Conservation (phyloP, 2,888 invertebrate species). For the Rhodophaea formosa region DNA sequence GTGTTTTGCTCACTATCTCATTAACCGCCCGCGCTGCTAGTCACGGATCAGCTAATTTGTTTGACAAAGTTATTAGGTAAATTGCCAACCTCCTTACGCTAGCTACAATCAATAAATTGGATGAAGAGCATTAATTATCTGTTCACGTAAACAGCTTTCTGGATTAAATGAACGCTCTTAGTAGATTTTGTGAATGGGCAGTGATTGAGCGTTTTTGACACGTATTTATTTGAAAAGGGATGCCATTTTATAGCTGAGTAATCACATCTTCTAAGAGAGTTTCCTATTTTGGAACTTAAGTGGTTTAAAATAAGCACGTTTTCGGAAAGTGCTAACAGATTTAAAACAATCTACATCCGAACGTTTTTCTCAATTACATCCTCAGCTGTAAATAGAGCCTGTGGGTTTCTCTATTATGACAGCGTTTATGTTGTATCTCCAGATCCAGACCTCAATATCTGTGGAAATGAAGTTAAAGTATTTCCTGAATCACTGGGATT, state of each 20-base stretch:
- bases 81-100: slow-evolving; percentile 10
- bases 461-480: no score
- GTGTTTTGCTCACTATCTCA: not conserved
- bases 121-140: slow-evolving; percentile 15
- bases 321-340: no score
- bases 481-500: no score
- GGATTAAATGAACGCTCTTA: slow-evolving; percentile 8
- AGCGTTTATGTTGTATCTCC: no score
- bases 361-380: no score
- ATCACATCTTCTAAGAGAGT: no score
- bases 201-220: slow-evolving; percentile 14
- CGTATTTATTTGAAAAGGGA: slow-evolving; percentile 3
- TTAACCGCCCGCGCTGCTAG: not conserved
- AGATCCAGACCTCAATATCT: no score
- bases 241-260: slow-evolving; percentile 1
- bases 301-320: no score
- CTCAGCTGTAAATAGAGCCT: no score
- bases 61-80: not conserved
- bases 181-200: not conserved
- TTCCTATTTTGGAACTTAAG: no score
- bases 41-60: slow-evolving; percentile 2
- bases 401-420: no score
- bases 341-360: no score
- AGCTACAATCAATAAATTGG: slow-evolving; percentile 8
- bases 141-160: slow-evolving; percentile 10